Evolutionary conservation across 2,797 vertebrate species (phyloP).

Genomic region (Enteromius fasciolatus): DNA sequence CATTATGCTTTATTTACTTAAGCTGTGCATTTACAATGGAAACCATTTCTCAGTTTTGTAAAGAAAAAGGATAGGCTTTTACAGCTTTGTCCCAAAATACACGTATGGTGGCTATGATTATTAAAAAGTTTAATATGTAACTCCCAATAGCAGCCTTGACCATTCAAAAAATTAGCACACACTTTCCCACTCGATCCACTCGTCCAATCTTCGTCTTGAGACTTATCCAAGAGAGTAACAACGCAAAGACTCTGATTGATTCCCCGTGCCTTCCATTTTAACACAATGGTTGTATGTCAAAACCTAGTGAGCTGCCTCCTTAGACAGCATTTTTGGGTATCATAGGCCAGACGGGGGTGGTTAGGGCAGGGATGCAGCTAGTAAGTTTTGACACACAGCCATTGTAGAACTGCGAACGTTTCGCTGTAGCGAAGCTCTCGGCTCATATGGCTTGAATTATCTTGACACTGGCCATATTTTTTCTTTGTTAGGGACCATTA

Average conservation of each 20-base stretch:
- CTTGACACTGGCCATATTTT: not conserved
- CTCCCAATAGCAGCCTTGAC: conserved; percentile 29
- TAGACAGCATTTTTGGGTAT: conserved; percentile 10
- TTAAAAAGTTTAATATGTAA: not conserved
- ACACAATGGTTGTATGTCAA: conserved; percentile 30
- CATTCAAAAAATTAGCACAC: not conserved
- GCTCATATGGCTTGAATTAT: conserved; percentile 53
- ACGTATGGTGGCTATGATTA: not conserved
- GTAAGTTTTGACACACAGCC: conserved; percentile 13
- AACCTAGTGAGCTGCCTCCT: not conserved
- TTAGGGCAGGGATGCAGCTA: not conserved
- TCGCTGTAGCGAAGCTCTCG: not conserved
- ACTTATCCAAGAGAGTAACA: conserved; percentile 35
- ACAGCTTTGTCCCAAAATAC: not conserved
- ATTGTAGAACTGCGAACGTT: conserved; percentile 19
- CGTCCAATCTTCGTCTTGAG: conserved; percentile 35
- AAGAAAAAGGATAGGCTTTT: not conserved
- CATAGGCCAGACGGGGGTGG: not conserved
- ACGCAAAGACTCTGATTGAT: conserved; percentile 57
- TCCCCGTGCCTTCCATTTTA: conserved; percentile 60
- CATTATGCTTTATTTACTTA: conserved; percentile 51
- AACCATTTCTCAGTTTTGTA: conserved; percentile 20
- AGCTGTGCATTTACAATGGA: conserved; percentile 20
- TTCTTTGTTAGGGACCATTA: not conserved
- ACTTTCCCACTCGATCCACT: too few relatives aligned